Conservation (phyloP, 2,888 invertebrate species). For the Oscheius sp. region DNA sequence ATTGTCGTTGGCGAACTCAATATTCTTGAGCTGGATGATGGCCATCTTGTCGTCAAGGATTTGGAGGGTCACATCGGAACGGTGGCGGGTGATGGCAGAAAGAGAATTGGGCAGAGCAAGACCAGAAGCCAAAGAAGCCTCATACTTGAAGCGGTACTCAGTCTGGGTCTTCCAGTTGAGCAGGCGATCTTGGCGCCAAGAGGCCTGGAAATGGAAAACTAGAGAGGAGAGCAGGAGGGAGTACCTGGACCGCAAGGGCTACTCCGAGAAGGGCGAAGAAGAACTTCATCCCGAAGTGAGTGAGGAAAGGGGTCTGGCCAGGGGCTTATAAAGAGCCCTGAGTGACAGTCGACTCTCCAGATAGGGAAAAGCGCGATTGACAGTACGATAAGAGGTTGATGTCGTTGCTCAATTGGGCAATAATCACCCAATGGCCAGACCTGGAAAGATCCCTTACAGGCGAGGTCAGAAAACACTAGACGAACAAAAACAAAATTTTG, state of each 20-base stretch:
- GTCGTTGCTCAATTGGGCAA: background rate
- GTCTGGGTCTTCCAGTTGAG: slow-evolving; percentile 40
- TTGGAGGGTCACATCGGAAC: slow-evolving; percentile 48
- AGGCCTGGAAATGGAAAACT: slow-evolving; percentile 3
- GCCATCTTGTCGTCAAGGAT: slow-evolving; percentile 42
- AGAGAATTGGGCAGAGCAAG: slow-evolving; percentile 44
- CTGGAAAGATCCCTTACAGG: background rate
- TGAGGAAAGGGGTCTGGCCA: background rate
- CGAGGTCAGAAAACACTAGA: background rate
- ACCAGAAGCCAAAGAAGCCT: slow-evolving; percentile 46
- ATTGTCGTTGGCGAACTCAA: slow-evolving; percentile 35
- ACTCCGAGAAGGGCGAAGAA: slow-evolving; percentile 36
- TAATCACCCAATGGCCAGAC: slow-evolving; percentile 3
- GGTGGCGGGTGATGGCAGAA: slow-evolving; percentile 46
- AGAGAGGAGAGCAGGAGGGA: slow-evolving; percentile 6
- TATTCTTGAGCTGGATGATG: slow-evolving; percentile 43
- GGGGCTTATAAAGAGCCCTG: background rate
- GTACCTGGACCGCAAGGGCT: slow-evolving; percentile 24
- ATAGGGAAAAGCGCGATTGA: slow-evolving; percentile 13
- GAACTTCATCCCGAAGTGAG: slow-evolving; percentile 35
- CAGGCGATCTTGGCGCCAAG: slow-evolving; percentile 37
- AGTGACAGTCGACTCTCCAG: slow-evolving; percentile 5
- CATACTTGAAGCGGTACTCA: slow-evolving; percentile 50
- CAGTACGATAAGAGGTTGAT: slow-evolving; percentile 19
- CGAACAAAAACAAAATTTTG: background rate